A percentile compares a stretch with the other conserved stretches of the same genome.
phyloP scores from a whole-genome alignment of 1,140 invertebrate genomes.

The Galleria mellonella region DNA sequence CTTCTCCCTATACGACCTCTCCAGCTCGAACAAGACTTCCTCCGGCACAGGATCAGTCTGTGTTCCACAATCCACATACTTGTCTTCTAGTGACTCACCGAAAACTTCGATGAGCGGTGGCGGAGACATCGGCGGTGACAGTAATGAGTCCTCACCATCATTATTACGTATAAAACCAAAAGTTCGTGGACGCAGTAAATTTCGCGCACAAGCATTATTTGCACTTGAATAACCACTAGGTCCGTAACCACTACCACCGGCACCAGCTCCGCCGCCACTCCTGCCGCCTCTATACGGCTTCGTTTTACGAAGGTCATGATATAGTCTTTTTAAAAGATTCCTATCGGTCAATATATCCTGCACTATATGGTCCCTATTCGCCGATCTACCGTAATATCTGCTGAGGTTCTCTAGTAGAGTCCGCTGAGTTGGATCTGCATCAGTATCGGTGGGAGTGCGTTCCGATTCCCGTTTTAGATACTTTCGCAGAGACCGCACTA shows the following conservation, averaged over 20 bases:
- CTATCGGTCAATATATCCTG: constrained; percentile 82
- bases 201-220: constrained; percentile 48
- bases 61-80: constrained; percentile 68
- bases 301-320: constrained; percentile 82
- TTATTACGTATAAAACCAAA: constrained; percentile 36
- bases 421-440: constrained; percentile 76
- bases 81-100: constrained; percentile 75
- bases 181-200: constrained; percentile 47
- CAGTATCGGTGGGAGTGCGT: constrained; percentile 29
- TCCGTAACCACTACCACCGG: constrained; percentile 24
- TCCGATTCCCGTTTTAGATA: constrained; percentile 70
- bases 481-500: constrained; percentile 79
- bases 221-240: constrained; percentile 30
- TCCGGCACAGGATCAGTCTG: constrained; percentile 79
- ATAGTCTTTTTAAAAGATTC: constrained; percentile 81
- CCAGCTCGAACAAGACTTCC: constrained; percentile 67
- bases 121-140: constrained; percentile 69
- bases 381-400: constrained; percentile 79
- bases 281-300: constrained; percentile 77
- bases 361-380: constrained; percentile 80
- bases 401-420: constrained; percentile 78
- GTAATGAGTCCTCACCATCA: constrained; percentile 51
- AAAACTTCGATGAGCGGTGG: constrained; percentile 82
- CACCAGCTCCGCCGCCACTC: constrained; percentile 33
- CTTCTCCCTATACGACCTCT: constrained; percentile 55